These are phyloP conservation scores for Apodemia zela DNA, from an alignment of 2,888 invertebrate genomes.

Conservation along the genomic window DNA sequence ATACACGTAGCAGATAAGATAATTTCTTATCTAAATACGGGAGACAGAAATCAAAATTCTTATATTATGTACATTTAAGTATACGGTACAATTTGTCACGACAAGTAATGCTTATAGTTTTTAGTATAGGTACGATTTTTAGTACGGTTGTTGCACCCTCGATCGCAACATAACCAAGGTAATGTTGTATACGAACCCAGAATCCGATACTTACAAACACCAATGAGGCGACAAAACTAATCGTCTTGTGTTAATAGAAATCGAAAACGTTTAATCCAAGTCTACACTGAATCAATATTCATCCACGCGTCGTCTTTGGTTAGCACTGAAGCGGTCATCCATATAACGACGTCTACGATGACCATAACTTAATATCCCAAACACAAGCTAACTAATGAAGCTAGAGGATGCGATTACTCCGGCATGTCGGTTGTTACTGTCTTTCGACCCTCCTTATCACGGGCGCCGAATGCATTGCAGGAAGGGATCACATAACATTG, in stretches of 20 bases:
- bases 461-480: neutral
- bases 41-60: neutral
- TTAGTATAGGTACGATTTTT: no score
- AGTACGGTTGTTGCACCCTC: no score
- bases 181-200: no score
- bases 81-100: no score
- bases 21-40: neutral
- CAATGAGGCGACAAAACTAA: neutral
- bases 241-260: neutral
- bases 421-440: neutral
- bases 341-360: neutral
- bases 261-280: neutral
- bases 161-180: no score
- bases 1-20: neutral
- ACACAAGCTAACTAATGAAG: constrained; percentile 14
- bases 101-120: no score
- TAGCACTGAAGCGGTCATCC: constrained; percentile 5
- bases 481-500: neutral
- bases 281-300: neutral
- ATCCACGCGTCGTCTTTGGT: constrained; percentile 5
- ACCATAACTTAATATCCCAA: constrained; percentile 2
- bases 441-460: constrained; percentile 1
- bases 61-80: no score
- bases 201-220: no score
- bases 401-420: constrained; percentile 10